Conservation (phyloP, 2,797 vertebrate genomes). For the Anguilla pacifica region DNA sequence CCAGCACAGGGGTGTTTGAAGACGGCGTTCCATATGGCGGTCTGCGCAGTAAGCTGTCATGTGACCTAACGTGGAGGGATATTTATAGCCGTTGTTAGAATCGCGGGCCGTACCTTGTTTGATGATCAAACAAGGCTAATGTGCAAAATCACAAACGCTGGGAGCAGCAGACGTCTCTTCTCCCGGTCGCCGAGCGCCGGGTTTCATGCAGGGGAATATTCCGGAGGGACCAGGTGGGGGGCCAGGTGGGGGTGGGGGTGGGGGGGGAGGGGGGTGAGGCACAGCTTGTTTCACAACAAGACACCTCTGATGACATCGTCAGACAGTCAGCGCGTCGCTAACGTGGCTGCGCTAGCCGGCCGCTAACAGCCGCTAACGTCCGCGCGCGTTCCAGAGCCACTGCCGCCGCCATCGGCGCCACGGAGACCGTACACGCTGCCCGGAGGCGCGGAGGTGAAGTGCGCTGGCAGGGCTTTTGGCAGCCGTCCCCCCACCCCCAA, state of each 20-base stretch:
- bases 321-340: neutral
- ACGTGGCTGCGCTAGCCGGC: too few relatives aligned
- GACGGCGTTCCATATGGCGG: neutral
- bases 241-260: too few relatives aligned
- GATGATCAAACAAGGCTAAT: neutral
- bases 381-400: too few relatives aligned
- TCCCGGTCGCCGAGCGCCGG: neutral
- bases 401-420: too few relatives aligned
- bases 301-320: neutral
- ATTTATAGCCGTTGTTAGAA: conserved; percentile 17
- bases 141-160: neutral
- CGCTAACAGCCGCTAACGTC: too few relatives aligned
- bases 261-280: neutral
- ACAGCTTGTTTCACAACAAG: neutral
- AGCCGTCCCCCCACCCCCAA: conserved; percentile 38
- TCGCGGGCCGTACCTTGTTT: neutral
- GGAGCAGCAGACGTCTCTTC: neutral
- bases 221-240: neutral
- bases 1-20: neutral
- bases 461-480: conserved; percentile 30
- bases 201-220: neutral
- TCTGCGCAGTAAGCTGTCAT: neutral
- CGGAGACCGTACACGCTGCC: neutral
- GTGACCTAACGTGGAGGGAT: neutral
- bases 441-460: conserved; percentile 21